Percentiles rank a stretch among this genome's conserved stretches.
Conservation (phyloP, 2,113 vertebrate genomes). For the Solenodon paradoxus region DNA sequence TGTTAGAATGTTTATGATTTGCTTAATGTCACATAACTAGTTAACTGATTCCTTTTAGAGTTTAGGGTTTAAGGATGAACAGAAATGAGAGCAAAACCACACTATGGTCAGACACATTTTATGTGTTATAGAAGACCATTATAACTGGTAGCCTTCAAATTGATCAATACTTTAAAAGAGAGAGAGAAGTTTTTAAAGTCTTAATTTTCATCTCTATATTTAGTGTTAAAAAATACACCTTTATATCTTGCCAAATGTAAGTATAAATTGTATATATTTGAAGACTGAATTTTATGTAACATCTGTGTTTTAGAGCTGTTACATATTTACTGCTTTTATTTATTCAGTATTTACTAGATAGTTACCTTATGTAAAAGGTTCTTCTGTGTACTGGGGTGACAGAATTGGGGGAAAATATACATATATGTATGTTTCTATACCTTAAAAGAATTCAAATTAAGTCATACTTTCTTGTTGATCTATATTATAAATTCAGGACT, state of each 20-base stretch:
- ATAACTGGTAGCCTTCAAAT: background rate
- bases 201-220: background rate
- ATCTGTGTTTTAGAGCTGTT: conserved; percentile 15
- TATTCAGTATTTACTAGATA: background rate
- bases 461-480: background rate
- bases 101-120: background rate
- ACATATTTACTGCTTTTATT: background rate
- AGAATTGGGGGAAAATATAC: too few species aligned
- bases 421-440: background rate
- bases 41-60: background rate
- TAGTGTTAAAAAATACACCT: background rate
- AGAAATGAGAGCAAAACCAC: background rate
- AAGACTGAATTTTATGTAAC: background rate
- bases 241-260: background rate
- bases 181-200: too few species aligned
- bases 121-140: background rate
- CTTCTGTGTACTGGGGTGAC: background rate
- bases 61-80: background rate
- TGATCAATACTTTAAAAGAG: too few species aligned
- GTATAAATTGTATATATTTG: background rate
- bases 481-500: conserved; percentile 8
- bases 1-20: background rate
- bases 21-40: background rate
- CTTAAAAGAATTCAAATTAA: background rate
- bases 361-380: background rate